A percentile compares a stretch with the other conserved stretches of the same genome.
phyloP scores from a whole-genome alignment of 2,888 invertebrate genomes.

The Agrypnus murinus region DNA sequence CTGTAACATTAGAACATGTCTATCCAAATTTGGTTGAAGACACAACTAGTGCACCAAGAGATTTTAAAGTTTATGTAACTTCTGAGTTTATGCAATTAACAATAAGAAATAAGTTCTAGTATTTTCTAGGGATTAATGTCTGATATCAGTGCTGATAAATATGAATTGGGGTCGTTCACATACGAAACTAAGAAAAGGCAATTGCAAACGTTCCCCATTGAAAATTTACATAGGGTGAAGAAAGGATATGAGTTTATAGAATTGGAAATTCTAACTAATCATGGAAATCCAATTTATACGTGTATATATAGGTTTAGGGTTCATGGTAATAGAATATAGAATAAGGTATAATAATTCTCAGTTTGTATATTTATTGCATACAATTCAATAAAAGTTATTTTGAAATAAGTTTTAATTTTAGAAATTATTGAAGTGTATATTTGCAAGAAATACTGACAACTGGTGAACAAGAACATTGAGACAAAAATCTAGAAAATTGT shows the following conservation, averaged over 20 bases:
- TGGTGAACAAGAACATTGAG: no score
- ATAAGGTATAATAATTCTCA: no score
- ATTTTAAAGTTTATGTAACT: conserved; percentile 70
- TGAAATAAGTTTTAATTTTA: no score
- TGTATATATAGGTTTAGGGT: conserved; percentile 84
- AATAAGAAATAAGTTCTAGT: conserved; percentile 3
- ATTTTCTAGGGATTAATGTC: conserved; percentile 56
- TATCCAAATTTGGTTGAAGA: conserved; percentile 72
- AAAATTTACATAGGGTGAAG: conserved; percentile 22
- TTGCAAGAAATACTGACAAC: no score
- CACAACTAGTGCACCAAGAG: conserved; percentile 74
- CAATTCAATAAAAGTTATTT: no score
- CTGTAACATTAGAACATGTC: conserved; percentile 76
- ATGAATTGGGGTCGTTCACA: conserved; percentile 71
- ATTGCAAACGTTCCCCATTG: conserved; percentile 72
- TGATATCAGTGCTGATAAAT: conserved; percentile 45
- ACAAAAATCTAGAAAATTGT: no score
- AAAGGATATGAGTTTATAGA: conserved; percentile 70
- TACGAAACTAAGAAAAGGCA: conserved; percentile 72
- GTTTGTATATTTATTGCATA: no score
- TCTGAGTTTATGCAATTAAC: conserved; percentile 7
- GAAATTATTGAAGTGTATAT: no score
- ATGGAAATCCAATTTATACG: conserved; percentile 81
- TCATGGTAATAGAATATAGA: conserved; percentile 74
- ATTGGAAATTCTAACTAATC: conserved; percentile 75